Base-by-base conservation (phyloP, 2,797 vertebrate genomes). In the Oreochromis mossambicus region DNA sequence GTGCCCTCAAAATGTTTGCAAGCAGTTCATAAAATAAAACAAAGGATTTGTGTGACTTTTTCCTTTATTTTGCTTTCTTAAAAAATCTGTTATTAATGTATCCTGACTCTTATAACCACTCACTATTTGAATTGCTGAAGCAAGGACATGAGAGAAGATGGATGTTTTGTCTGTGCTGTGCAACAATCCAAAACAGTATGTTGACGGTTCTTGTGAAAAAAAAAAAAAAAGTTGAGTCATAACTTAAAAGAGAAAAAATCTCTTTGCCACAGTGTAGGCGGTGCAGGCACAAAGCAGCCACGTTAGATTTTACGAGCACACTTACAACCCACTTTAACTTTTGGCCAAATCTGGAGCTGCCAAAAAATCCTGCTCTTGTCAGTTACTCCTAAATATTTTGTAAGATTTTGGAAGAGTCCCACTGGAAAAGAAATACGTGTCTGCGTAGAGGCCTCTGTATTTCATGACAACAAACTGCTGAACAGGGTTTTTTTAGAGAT, bases 191-290 rank as follows among this genome's bases (percentile, higher is more conserved):
- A 87, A n/a, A 86, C 77, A 26, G 32, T 50, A 73, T 78, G 78
- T 84, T 87, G 68, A 70, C 84, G 11, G 6, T 78, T 77, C 41
- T 38, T 79, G 51, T 61, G 55, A 12, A 66, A 58, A 51, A 55
- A 93, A 24, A 24, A 26, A 26, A 89, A 82, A 81, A 51, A 82
- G 86, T 87, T 90, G 89, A 90, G 81, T 94, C 91, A 93, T 81
- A 68, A 73, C 21, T 89, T 77, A 21, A 89, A 92, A 88, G 87
- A 87, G 80, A 6, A 66, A 81, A 61, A 73, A 6, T 48, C 4
- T 48, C 86, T 85, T 79, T 51, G 85, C 91, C 85, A 83, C 66
- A n/a, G 88, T 91, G 87, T 38, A 63, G 92, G 91, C 46, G 79
- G 80, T 86, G 66, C 76, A 85, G 43, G 82, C 86, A 81, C 78